These are phyloP conservation scores for Sphaerodactylus townsendi DNA, from an alignment of 2,113 vertebrate genomes.

Conservation along the genomic window DNA sequence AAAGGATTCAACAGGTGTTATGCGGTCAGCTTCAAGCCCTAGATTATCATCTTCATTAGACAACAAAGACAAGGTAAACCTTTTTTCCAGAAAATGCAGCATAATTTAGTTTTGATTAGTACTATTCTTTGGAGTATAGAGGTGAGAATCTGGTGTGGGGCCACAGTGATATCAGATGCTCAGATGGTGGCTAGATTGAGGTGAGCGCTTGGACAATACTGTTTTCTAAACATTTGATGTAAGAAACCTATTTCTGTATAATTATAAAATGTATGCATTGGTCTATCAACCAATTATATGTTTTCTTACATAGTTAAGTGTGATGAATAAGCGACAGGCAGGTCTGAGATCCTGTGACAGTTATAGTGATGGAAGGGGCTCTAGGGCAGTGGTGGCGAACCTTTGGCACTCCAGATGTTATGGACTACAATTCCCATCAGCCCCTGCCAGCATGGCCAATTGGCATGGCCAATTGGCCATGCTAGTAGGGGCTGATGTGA, in stretches of 20 bases:
- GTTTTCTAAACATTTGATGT: neutral
- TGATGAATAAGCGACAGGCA: too few species aligned
- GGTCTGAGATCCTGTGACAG: too few species aligned
- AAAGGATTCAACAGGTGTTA: constrained; percentile 91
- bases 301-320: neutral
- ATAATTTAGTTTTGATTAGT: neutral
- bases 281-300: neutral
- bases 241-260: neutral
- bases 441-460: too few species aligned
- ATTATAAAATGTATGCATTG: neutral
- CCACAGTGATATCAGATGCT: neutral
- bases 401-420: too few species aligned
- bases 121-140: neutral
- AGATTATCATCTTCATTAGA: constrained; percentile 95
- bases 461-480: too few species aligned
- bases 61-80: constrained; percentile 93
- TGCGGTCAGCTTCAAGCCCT: constrained; percentile 96
- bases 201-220: neutral
- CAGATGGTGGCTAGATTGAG: neutral
- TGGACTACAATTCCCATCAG: too few species aligned
- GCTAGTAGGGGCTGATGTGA: too few species aligned
- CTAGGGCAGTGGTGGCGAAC: too few species aligned
- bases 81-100: neutral
- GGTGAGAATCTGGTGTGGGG: neutral
- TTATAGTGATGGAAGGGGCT: too few species aligned